These are phyloP conservation scores for Lutraria lutraria DNA, from an alignment of 2,888 invertebrate genomes.

Conservation along the genomic window DNA sequence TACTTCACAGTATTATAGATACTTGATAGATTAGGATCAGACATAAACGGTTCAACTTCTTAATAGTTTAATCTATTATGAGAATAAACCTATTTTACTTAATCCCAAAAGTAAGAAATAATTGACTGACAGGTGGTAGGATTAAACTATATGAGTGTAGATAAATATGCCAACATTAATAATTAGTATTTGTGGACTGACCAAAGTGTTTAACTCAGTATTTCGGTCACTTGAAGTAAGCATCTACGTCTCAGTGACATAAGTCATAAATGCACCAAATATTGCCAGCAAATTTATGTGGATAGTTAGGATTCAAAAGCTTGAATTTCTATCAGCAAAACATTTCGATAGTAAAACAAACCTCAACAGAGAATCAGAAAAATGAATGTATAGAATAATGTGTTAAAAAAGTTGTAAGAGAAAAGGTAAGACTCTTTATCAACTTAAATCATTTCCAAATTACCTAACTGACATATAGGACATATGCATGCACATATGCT, in stretches of 20 bases:
- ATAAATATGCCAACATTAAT: not conserved
- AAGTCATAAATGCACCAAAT: too few species aligned
- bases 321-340: too few species aligned
- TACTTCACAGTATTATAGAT: not conserved
- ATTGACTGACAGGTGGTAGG: not conserved
- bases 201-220: not conserved
- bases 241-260: not conserved
- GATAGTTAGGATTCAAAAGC: too few species aligned
- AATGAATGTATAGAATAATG: too few species aligned
- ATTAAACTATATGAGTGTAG: not conserved
- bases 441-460: too few species aligned
- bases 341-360: too few species aligned
- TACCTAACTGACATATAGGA: too few species aligned
- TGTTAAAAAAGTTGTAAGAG: too few species aligned
- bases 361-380: too few species aligned
- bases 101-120: slow-evolving; percentile 16
- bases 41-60: slow-evolving; percentile 13
- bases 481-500: too few species aligned
- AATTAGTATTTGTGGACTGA: not conserved
- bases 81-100: not conserved
- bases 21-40: not conserved
- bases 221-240: not conserved
- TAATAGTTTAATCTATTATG: not conserved
- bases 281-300: too few species aligned
- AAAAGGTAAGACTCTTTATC: too few species aligned